Base-by-base conservation (phyloP, 2,888 invertebrate species). In the Drosophila putrida region DNA sequence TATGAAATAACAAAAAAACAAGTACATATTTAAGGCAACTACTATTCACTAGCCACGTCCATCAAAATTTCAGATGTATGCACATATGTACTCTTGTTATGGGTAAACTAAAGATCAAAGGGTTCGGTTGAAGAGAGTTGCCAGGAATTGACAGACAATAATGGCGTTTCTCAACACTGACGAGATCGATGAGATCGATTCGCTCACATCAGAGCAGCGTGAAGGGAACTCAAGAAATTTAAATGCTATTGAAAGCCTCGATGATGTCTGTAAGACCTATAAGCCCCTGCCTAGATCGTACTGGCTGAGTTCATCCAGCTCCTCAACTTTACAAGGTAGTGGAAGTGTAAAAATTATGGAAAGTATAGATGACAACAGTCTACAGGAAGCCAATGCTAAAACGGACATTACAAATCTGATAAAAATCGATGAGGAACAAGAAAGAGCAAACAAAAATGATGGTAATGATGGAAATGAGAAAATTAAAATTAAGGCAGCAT, bases 41-140 rank as follows among this genome's bases (percentile, higher is more conserved):
- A 20, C 20, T 20, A 2, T 50, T 67, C n/a, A 43, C n/a, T 47
- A 9, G n/a, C 31, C 10, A 46, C 27, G 9, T 9, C 39, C 33
- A 46, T n/a, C 54, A 67, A 75, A 75, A 68, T 73, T 77, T 41
- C 36, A 35, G 41, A 33, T 58, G 20, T 47, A 55, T 55, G 28
- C 13, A 28, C 31, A 33, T 13, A 15, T 25, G 31, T 64, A 36
- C 55, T 8, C 35, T 44, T 68, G 68, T 78, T 73, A 78, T 74
- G 75, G 73, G 50, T 67, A n/a, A 49, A 25, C 36, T 41, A 13
- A 31, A 36, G 51, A 36, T 25, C 49, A 13, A 39, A 57, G 46
- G 38, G 2, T 27, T 59, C 13, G 62, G 55, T 47, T 72, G 55
- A 63, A 25, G 31, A 25, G 4, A 62, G 8, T 13, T 31, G 35